A percentile compares a stretch with the other conserved stretches of the same genome.
Evolutionary conservation across 2,797 vertebrate species (phyloP).

Genomic region (Hypotaenidia okinawae): DNA sequence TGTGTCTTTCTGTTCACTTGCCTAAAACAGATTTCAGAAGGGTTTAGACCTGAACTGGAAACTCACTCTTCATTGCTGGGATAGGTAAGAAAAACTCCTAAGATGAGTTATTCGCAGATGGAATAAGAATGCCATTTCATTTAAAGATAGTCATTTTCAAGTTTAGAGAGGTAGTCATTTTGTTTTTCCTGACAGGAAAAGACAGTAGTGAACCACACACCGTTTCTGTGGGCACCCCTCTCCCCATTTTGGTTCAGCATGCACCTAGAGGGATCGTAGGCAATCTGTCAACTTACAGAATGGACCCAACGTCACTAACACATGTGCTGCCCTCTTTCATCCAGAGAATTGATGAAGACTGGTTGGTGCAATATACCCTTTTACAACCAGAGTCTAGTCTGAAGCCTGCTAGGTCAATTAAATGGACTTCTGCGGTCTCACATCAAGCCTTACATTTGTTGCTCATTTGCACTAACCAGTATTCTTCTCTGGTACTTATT

Average conservation of each 20-base stretch:
- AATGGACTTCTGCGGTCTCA: neutral
- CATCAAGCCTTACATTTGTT: conserved; percentile 54
- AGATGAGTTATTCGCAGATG: neutral
- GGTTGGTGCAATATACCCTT: neutral
- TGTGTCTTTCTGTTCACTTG: neutral
- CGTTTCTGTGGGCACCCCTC: accelerated
- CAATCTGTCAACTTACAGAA: neutral
- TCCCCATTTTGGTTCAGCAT: neutral
- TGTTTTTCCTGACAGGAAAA: neutral
- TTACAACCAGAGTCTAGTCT: neutral
- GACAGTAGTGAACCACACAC: neutral
- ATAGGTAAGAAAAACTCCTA: neutral
- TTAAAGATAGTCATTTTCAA: neutral
- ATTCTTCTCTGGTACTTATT: conserved; percentile 37
- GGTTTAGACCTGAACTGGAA: conserved; percentile 7
- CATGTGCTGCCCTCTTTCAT: neutral
- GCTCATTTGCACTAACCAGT: conserved; percentile 42
- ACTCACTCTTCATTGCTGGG: neutral
- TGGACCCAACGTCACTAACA: too few species aligned
- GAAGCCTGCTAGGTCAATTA: neutral
- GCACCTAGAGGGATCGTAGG: neutral
- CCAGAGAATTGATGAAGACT: neutral
- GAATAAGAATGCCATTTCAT: neutral
- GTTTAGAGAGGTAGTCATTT: neutral
- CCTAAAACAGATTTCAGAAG: neutral